These are phyloP conservation scores for Indicator indicator DNA, from an alignment of 2,113 vertebrate species.

Conservation along the genomic window DNA sequence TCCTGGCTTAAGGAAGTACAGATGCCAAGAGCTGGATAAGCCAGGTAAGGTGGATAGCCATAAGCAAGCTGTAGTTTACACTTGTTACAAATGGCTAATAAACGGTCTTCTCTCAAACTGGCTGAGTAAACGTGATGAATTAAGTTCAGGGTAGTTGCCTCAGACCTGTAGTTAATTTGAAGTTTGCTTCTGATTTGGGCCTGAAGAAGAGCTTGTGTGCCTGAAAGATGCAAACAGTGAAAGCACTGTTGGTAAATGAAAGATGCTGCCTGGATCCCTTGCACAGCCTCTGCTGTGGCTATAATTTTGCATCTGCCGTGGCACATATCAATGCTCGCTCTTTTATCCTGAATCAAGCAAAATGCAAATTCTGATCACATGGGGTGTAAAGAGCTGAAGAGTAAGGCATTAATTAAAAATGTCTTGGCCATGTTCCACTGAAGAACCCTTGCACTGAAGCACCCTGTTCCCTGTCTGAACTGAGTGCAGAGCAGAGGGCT, in stretches of 20 bases:
- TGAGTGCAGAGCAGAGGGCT: rapidly evolving
- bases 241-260: not conserved
- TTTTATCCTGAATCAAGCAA: not conserved
- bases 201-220: not conserved
- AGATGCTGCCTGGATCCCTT: not conserved
- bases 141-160: not conserved
- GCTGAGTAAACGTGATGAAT: not conserved
- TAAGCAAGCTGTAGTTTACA: not conserved
- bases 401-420: constrained; percentile 5
- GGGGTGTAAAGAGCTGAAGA: not conserved
- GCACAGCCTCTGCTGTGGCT: not conserved
- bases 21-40: not conserved
- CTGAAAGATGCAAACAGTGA: not conserved
- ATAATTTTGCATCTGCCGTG: not conserved
- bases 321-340: not conserved
- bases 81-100: rapidly evolving
- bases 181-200: not conserved
- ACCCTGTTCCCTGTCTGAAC: not conserved
- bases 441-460: not conserved
- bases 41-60: not conserved
- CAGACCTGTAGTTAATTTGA: not conserved
- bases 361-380: constrained; percentile 6
- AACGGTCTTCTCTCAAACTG: not conserved
- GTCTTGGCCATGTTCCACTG: not conserved
- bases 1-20: not conserved